A percentile compares a stretch with the other conserved stretches of the same genome.
These are phyloP conservation scores for Speoplatyrhinus poulsoni DNA, from an alignment of 2,113 vertebrate genomes.

Conservation along the genomic window DNA sequence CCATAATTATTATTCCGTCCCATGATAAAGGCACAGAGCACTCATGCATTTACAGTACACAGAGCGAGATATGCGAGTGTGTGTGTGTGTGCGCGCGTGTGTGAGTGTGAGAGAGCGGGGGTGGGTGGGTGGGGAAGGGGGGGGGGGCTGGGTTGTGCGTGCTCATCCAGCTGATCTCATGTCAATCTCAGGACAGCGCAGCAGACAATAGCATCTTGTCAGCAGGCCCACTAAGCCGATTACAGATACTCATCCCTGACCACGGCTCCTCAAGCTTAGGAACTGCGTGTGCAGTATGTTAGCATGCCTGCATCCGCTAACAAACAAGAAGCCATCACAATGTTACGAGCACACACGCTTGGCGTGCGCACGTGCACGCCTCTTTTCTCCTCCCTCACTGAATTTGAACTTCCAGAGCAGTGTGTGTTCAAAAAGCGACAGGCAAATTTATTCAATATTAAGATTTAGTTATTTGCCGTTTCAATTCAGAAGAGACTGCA, in stretches of 20 bases:
- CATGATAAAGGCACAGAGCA: no score
- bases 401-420: conserved; percentile 5
- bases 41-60: no score
- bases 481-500: conserved; percentile 26
- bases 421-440: conserved; percentile 2
- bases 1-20: no score
- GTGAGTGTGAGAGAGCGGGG: no score
- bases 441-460: conserved; percentile 41
- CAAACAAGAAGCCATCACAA: conserved; percentile 56
- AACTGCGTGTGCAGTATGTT: conserved; percentile 48
- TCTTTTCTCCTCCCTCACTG: neutral
- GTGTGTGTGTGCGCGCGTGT: neutral
- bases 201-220: conserved; percentile 53
- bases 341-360: neutral
- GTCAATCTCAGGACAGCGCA: conserved; percentile 34
- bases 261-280: conserved; percentile 64
- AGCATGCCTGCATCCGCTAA: conserved; percentile 68
- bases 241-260: conserved; percentile 73
- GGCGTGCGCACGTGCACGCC: neutral
- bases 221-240: conserved; percentile 69
- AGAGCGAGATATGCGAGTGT: neutral
- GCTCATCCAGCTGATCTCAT: conserved; percentile 43
- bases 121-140: neutral
- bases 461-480: conserved; percentile 35
- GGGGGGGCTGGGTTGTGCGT: neutral